Conservation (phyloP, 1,140 invertebrate genomes). For the Acromyrmex charruanus region DNA sequence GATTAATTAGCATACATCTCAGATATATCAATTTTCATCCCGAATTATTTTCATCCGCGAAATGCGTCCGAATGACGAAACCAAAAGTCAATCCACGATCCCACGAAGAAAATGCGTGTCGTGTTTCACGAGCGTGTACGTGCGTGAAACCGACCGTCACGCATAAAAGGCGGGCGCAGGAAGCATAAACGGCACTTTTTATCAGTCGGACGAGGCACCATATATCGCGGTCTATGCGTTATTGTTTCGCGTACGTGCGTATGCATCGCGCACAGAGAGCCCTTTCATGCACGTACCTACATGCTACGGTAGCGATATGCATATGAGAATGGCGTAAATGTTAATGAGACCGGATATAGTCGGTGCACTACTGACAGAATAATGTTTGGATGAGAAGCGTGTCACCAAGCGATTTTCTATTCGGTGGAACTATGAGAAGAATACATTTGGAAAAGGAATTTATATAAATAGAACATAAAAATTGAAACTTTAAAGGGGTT, state of each 20-base stretch:
- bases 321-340: conserved; percentile 23
- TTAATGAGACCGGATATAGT: conserved; percentile 14
- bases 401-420: not conserved
- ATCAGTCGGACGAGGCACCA: conserved; percentile 62
- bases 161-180: conserved; percentile 71
- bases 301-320: conserved; percentile 5
- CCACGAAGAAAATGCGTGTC: conserved; percentile 35
- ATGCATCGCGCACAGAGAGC: conserved; percentile 58
- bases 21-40: not conserved
- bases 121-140: conserved; percentile 33
- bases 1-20: not conserved
- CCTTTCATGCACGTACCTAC: conserved; percentile 31
- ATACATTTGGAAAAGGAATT: not conserved
- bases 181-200: conserved; percentile 79
- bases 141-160: conserved; percentile 33
- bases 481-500: not conserved
- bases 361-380: not conserved
- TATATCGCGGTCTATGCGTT: conserved; percentile 72
- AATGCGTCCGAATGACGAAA: not conserved
- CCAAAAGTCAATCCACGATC: conserved; percentile 43
- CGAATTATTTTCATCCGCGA: not conserved
- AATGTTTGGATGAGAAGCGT: not conserved
- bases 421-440: not conserved
- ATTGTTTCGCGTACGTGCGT: conserved; percentile 78
- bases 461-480: no score